A percentile compares a stretch with the other conserved stretches of the same genome.
Evolutionary conservation across 1,140 invertebrate genomes (phyloP).

Genomic region (Coenobita brevimanus): DNA sequence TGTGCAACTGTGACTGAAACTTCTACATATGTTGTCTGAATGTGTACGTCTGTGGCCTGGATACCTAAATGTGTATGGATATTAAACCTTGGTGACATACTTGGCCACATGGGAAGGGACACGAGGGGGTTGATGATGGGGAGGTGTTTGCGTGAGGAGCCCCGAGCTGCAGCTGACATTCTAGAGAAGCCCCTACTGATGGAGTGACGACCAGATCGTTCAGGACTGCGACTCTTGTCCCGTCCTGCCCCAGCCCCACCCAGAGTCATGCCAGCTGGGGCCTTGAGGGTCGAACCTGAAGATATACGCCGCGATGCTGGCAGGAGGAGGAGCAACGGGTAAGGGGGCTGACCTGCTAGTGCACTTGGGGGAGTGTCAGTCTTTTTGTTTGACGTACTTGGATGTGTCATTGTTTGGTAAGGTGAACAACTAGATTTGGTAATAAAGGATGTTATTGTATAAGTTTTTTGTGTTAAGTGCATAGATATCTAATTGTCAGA

Average conservation of each 20-base stretch:
- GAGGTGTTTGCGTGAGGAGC: conserved; percentile 72
- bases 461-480: too few species aligned
- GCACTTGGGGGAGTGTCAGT: too few species aligned
- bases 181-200: conserved; percentile 50
- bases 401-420: too few species aligned
- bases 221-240: conserved; percentile 70
- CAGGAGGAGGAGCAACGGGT: conserved; percentile 37
- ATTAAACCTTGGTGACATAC: conserved; percentile 76
- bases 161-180: conserved; percentile 65
- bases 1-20: too few species aligned
- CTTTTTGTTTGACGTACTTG: too few species aligned
- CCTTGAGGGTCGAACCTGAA: conserved; percentile 71
- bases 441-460: too few species aligned
- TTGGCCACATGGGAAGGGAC: conserved; percentile 88
- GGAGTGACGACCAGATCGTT: conserved; percentile 57
- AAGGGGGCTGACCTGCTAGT: neutral
- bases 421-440: too few species aligned
- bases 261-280: conserved; percentile 70
- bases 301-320: conserved; percentile 71
- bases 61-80: neutral
- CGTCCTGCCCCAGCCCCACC: conserved; percentile 43
- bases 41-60: too few species aligned
- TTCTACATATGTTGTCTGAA: too few species aligned
- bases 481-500: too few species aligned
- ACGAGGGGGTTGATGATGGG: conserved; percentile 94